A percentile compares a stretch with the other conserved stretches of the same genome.
Conservation (phyloP, 1,140 invertebrate species). For the Brachionus rotundiformis region DNA sequence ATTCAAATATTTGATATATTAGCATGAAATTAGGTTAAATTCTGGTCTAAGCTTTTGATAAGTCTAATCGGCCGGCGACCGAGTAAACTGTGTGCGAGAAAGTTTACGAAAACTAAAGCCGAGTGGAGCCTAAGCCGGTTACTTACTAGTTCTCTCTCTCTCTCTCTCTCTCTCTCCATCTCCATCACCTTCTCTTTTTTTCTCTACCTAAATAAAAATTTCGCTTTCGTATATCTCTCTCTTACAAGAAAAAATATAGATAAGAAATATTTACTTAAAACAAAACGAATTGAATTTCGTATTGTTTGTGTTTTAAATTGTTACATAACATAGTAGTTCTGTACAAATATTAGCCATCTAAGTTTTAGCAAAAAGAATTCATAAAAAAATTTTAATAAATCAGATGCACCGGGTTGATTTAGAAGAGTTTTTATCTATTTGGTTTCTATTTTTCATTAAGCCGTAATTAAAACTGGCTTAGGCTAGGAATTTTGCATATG, state of each 20-base stretch:
- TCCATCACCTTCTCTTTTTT: background rate
- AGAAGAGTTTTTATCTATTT: too few relatives aligned
- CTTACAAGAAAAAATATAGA: too few relatives aligned
- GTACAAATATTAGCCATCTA: conserved; percentile 5
- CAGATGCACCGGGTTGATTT: background rate
- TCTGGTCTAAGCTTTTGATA: conserved; percentile 2
- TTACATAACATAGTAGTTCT: background rate
- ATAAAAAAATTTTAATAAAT: too few relatives aligned
- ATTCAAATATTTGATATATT: conserved; percentile 15
- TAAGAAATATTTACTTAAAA: background rate
- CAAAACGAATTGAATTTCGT: background rate
- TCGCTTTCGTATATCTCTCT: too few relatives aligned
- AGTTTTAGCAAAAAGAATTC: background rate
- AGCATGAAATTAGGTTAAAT: conserved; percentile 1
- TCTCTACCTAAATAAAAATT: background rate
- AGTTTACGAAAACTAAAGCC: background rate
- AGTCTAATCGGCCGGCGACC: background rate
- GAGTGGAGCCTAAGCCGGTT: background rate
- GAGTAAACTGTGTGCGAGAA: background rate
- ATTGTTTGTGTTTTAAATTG: conserved; percentile 7
- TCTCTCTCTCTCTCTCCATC: background rate
- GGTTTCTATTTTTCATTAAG: too few relatives aligned
- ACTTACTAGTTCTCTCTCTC: background rate
- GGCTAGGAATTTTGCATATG: too few relatives aligned
- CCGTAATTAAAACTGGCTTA: too few relatives aligned